phyloP scores from a whole-genome alignment of 1,140 invertebrate genomes.

The Thaumatotibia leucotreta region DNA sequence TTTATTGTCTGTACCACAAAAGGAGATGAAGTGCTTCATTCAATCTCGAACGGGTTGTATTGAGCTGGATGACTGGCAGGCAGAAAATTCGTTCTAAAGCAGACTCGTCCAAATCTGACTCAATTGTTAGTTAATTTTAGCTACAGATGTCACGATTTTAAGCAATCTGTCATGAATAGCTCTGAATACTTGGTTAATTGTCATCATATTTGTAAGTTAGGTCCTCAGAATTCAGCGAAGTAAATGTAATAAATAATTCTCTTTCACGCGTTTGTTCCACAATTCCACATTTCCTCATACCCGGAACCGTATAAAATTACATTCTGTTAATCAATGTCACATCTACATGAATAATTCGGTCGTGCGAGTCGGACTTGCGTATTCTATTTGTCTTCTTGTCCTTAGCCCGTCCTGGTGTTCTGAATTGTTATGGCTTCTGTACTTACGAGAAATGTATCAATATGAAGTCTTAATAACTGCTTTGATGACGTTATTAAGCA shows the following conservation, averaged over 20 bases:
- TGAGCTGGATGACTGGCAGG: neutral
- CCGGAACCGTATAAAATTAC: neutral
- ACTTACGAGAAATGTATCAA: too few species aligned
- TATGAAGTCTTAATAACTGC: too few species aligned
- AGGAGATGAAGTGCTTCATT: slow-evolving; percentile 14
- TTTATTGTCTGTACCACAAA: slow-evolving; percentile 20
- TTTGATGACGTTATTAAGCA: too few species aligned
- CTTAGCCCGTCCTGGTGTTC: neutral
- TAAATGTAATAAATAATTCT: too few species aligned
- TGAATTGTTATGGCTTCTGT: too few species aligned
- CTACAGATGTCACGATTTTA: slow-evolving; percentile 1
- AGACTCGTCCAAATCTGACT: neutral
- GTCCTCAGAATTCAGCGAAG: too few species aligned
- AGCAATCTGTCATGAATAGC: neutral
- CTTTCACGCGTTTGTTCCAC: too few species aligned
- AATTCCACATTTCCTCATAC: too few species aligned
- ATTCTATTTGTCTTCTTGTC: neutral
- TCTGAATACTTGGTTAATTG: neutral
- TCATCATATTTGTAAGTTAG: neutral
- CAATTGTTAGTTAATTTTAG: slow-evolving; percentile 1
- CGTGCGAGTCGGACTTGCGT: too few species aligned
- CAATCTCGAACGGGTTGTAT: neutral
- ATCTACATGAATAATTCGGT: neutral
- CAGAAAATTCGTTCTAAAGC: slow-evolving; percentile 1
- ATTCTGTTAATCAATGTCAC: neutral